Percentiles rank a stretch among this genome's conserved stretches.
These are phyloP conservation scores for Drosophila mercatorum DNA, from an alignment of 2,888 invertebrate species.

Conservation along the genomic window DNA sequence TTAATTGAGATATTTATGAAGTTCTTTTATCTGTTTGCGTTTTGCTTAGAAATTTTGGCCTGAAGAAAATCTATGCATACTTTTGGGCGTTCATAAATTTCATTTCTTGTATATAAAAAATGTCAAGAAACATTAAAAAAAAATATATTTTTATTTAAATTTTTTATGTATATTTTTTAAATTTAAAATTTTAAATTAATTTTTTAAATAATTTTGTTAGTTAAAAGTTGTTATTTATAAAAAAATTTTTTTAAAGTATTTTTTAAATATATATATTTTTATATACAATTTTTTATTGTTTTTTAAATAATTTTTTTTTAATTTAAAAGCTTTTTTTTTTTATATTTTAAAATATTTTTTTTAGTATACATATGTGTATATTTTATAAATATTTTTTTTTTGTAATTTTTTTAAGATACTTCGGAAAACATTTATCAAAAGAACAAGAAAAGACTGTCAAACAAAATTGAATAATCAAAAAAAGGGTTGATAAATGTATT, in stretches of 20 bases:
- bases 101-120: no score
- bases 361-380: no score
- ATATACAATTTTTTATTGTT: no score
- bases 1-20: no score
- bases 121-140: not conserved
- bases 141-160: no score
- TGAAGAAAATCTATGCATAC: not conserved
- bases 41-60: no score
- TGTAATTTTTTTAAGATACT: not conserved
- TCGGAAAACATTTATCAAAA: not conserved
- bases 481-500: not conserved
- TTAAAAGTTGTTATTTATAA: no score
- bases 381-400: not conserved
- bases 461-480: not conserved
- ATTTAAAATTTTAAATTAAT: not conserved
- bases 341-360: no score
- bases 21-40: no score
- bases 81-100: no score
- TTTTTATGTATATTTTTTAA: no score
- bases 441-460: not conserved
- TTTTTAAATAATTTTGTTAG: not conserved
- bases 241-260: not conserved
- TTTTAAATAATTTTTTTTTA: no score
- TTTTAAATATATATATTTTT: not conserved
- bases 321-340: not conserved